A percentile compares a stretch with the other conserved stretches of the same genome.
These are phyloP conservation scores for Protula sp. DNA, from an alignment of 2,888 invertebrate species.

Conservation along the genomic window DNA sequence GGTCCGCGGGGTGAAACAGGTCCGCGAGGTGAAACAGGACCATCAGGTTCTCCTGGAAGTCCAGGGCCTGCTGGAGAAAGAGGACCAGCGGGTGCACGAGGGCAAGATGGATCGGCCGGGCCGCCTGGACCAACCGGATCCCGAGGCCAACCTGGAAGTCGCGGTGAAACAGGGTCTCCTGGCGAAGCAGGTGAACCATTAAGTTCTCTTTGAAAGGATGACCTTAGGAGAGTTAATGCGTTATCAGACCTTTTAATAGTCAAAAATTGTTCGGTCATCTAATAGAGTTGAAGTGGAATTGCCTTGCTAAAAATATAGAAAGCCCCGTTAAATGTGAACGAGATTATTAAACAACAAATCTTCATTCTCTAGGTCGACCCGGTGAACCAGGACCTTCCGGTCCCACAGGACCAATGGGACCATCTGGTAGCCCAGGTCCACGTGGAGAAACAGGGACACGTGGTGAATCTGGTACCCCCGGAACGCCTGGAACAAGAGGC, in stretches of 20 bases:
- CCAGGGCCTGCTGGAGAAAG: slow-evolving; percentile 6
- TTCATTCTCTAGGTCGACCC: background rate
- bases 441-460: slow-evolving; percentile 9
- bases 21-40: slow-evolving; percentile 8
- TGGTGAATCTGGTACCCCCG: slow-evolving; percentile 12
- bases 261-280: background rate
- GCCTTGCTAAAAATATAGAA: too few species aligned
- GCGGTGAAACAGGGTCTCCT: background rate
- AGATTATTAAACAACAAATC: too few species aligned
- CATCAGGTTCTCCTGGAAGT: slow-evolving; percentile 8
- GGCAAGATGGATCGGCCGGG: background rate
- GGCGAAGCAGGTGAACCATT: background rate
- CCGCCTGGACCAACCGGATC: background rate
- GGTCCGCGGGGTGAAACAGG: slow-evolving; percentile 7
- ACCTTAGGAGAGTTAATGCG: too few species aligned
- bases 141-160: background rate
- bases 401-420: slow-evolving; percentile 7
- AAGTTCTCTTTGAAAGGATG: too few species aligned
- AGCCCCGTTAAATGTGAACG: too few species aligned
- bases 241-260: too few species aligned
- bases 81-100: background rate
- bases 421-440: slow-evolving; percentile 10
- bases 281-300: too few species aligned
- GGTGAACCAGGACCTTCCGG: background rate
- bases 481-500: slow-evolving; percentile 1